Percentiles rank a stretch among this genome's conserved stretches.
These are phyloP conservation scores for Champsocephalus esox DNA, from an alignment of 2,797 vertebrate species.

Conservation along the genomic window DNA sequence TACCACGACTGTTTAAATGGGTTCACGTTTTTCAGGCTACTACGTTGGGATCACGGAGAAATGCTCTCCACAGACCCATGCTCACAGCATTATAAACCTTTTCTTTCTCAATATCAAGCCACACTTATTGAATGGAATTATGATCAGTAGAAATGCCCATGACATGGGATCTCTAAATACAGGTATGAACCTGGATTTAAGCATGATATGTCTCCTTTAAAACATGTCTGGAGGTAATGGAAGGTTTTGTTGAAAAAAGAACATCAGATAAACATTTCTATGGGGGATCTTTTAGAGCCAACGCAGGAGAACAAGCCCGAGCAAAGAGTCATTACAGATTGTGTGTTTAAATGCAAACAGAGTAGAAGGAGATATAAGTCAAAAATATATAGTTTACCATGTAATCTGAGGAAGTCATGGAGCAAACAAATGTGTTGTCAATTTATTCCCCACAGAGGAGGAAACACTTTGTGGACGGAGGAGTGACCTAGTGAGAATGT, in stretches of 20 bases:
- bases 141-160: too few relatives aligned
- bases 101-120: too few relatives aligned
- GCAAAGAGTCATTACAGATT: conserved; percentile 7
- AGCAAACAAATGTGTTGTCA: conserved; percentile 75
- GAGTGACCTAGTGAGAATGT: conserved; percentile 73
- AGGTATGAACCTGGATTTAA: too few relatives aligned
- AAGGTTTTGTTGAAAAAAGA: not conserved
- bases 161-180: too few relatives aligned
- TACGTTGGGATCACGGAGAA: too few relatives aligned
- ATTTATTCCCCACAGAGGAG: conserved; percentile 59
- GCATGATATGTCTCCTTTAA: too few relatives aligned
- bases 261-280: too few relatives aligned
- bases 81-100: too few relatives aligned
- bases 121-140: too few relatives aligned
- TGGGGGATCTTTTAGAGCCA: not conserved
- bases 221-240: not conserved
- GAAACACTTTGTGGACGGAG: conserved; percentile 66
- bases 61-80: too few relatives aligned
- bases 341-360: not conserved
- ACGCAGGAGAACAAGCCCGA: not conserved
- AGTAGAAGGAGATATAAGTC: conserved; percentile 10
- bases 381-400: conserved; percentile 1
- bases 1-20: too few relatives aligned
- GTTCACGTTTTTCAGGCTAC: too few relatives aligned
- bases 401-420: conserved; percentile 41